A percentile compares a stretch with the other conserved stretches of the same genome.
phyloP scores from a whole-genome alignment of 1,140 invertebrate genomes.

The Zaprionus gabonicus region DNA sequence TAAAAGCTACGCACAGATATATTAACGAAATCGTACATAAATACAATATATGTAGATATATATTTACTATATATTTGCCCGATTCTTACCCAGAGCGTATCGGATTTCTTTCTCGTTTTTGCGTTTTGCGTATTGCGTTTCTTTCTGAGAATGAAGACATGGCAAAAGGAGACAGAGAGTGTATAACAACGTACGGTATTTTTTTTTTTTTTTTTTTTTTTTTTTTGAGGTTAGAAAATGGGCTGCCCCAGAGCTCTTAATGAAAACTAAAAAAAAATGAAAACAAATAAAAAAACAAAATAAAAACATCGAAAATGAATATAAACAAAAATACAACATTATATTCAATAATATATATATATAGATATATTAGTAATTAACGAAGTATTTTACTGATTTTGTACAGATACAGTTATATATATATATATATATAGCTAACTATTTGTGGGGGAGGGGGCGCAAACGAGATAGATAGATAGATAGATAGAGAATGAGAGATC shows the following conservation, averaged over 20 bases:
- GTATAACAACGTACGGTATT: slow-evolving; percentile 32
- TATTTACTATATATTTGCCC: slow-evolving; percentile 28
- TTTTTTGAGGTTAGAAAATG: slow-evolving; percentile 30
- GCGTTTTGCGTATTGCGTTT: slow-evolving; percentile 32
- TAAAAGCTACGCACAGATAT: slow-evolving; percentile 45
- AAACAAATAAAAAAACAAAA: slow-evolving; percentile 41
- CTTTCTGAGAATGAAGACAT: slow-evolving; percentile 47
- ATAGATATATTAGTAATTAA: slow-evolving; percentile 31
- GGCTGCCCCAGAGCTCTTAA: slow-evolving; percentile 52
- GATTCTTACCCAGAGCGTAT: slow-evolving; percentile 47
- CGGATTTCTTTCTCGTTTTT: slow-evolving; percentile 10
- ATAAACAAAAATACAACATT: slow-evolving; percentile 51
- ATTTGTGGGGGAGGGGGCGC: not conserved
- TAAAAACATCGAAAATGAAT: slow-evolving; percentile 39
- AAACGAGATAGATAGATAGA: slow-evolving; percentile 18
- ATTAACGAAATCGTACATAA: slow-evolving; percentile 33
- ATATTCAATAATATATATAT: slow-evolving; percentile 41
- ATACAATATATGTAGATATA: slow-evolving; percentile 31
- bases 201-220: slow-evolving; percentile 1
- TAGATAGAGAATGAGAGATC: slow-evolving; percentile 17
- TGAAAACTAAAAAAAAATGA: slow-evolving; percentile 60
- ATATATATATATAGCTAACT: slow-evolving; percentile 12
- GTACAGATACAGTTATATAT: slow-evolving; percentile 55
- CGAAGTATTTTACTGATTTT: slow-evolving; percentile 33
- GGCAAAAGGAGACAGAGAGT: slow-evolving; percentile 28